Base-by-base conservation (phyloP, 2,113 vertebrate genomes). In the Oncorhynchus gorbuscha region DNA sequence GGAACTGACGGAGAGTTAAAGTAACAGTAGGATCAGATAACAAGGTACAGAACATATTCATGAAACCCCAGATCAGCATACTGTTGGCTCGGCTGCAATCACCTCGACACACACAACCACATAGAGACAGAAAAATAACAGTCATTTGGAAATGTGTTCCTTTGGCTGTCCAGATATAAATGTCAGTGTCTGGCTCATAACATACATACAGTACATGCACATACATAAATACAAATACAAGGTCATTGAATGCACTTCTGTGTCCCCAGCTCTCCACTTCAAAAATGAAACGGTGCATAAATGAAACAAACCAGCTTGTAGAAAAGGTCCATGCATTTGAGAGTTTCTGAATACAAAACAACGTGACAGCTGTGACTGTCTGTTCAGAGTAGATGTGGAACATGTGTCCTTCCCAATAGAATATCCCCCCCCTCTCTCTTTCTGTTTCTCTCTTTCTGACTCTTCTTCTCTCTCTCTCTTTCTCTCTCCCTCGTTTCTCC, bases 191-290 rank as follows among this genome's bases (percentile, higher is more conserved):
- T 87, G 75, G 89, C 89, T 89, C 76, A 75, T 74, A 66, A 82
- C 78, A 59, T 67, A 84, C 51, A 74, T 51, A 79, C 76, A 74
- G 7, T 8, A 74, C 39, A 49, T 66, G 67, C 26, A 55, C 74
- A 75, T 62, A 59, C 55, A 71, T 28, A 39, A 18, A 76, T 73
- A 71, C 64, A 74, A 83, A 85, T 83, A 89, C 82, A 32, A 61
- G 78, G 81, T 87, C 72, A 77, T 77, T 91, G 86, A 93, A 93
- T 92, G 91, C 92, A 93, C 91, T 93, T 93, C 84, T 89, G 92
- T 90, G 92, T 93, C 89, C 88, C 62, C 84, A 82, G 84, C 64
- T 87, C 80, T 87, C 79, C 11, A 55, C 78, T 83, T 84, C 77
- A 72, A 85, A 88, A 88, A 89, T 86, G 83, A 77, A 76, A 88